These are phyloP conservation scores for Chrysochloris asiatica DNA, from an alignment of 2,113 vertebrate species.

Conservation along the genomic window DNA sequence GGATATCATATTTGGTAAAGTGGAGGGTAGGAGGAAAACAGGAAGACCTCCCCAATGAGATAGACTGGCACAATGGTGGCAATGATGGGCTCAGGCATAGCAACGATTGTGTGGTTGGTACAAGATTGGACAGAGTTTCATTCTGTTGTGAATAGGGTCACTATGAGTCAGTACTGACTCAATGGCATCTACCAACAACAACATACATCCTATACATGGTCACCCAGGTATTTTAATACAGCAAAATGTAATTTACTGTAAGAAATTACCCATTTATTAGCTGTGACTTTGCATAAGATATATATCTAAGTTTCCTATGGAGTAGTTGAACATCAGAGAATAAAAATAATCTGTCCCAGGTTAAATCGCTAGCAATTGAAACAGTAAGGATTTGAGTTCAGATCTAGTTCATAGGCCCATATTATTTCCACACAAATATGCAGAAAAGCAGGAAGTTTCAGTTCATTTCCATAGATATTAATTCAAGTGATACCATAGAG, in stretches of 20 bases:
- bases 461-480: neutral
- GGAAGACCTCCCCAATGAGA: too few species aligned
- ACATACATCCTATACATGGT: neutral
- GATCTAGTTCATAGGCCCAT: neutral
- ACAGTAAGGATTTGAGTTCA: neutral
- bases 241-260: slow-evolving; percentile 21
- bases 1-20: too few species aligned
- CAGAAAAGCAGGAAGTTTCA: neutral
- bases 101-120: too few species aligned
- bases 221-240: slow-evolving; percentile 7
- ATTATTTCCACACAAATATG: slow-evolving; percentile 3
- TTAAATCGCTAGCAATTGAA: slow-evolving; percentile 34
- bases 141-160: too few species aligned
- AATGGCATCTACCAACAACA: too few species aligned
- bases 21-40: too few species aligned
- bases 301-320: neutral
- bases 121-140: too few species aligned
- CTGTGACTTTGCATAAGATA: neutral
- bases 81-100: too few species aligned
- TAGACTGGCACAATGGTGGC: too few species aligned
- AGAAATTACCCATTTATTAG: slow-evolving; percentile 25
- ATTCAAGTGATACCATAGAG: neutral
- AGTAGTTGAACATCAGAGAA: slow-evolving; percentile 32
- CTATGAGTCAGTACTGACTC: too few species aligned
- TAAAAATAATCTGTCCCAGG: neutral